These are phyloP conservation scores for Hypolimnas misippus DNA, from an alignment of 2,888 invertebrate species.

Conservation along the genomic window DNA sequence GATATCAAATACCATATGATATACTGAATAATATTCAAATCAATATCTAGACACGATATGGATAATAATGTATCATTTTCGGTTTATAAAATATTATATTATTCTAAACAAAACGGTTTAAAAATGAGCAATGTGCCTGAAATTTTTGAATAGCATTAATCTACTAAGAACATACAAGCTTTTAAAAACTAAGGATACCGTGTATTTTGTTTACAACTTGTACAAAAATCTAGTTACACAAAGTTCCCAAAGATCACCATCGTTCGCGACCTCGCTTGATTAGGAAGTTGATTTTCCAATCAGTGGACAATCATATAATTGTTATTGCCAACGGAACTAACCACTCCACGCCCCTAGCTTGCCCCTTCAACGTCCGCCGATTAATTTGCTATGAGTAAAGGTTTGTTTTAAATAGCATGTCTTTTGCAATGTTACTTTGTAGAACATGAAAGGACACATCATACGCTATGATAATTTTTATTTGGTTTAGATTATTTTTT, in stretches of 20 bases:
- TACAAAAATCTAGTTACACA: neutral
- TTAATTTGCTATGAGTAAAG: conserved; percentile 22
- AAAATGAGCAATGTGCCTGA: neutral
- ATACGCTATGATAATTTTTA: neutral
- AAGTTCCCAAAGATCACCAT: conserved; percentile 38
- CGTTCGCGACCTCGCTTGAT: conserved; percentile 56
- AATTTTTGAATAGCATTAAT: neutral
- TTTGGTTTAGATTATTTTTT: no score
- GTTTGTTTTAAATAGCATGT: conserved; percentile 40
- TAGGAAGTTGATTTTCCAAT: conserved; percentile 80
- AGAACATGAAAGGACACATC: neutral
- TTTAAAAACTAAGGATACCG: neutral
- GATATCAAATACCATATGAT: no score
- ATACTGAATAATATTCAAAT: no score
- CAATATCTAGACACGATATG: no score
- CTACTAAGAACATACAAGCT: neutral
- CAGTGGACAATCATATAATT: conserved; percentile 79
- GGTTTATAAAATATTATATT: no score
- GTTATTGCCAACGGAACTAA: conserved; percentile 76
- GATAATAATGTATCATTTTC: no score
- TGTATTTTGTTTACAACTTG: neutral
- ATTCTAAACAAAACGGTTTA: no score
- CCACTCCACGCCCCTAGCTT: conserved; percentile 70
- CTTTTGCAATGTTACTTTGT: conserved; percentile 19
- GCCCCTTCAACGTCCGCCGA: conserved; percentile 56